Base-by-base conservation (phyloP, 1,140 invertebrate species). In the Chlorops oryzae region DNA sequence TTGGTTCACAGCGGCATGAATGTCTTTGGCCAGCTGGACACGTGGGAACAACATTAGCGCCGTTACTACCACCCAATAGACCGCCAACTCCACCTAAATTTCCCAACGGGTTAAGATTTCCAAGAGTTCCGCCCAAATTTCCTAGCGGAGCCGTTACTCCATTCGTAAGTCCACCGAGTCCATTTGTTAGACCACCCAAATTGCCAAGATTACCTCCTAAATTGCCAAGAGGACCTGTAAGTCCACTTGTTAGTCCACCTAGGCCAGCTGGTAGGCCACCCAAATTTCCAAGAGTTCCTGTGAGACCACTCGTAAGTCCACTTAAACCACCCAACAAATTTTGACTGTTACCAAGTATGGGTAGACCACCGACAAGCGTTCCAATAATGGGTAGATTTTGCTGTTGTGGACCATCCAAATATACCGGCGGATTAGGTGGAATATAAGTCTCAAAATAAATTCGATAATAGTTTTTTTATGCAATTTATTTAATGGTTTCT, bases 11-110 rank as follows among this genome's bases (percentile, higher is more conserved):
- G 51, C 64, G 64, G 17, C 64, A 67, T 15, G 25, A 57, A 0
- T 63, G 60, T 38, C 56, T 63, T 46, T 67, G 64, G 45, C 48
- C 53, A 1, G 64, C 15, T 1, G 62, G 55, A 24, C 63, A 65
- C 3, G 49, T 35, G 17, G 27, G 35, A 38, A 44, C 2, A 39
- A 35, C 13, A 35, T 13, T 5, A 27, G 20, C 9, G 50, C 23
- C 38, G 18, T 18, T 18, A 32, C 15, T 9, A 15, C 50, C 49
- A 18, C 58, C 58, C 28, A 32, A 32, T 0, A 59, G 59, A 10
- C 58, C 58, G 1, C 58, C 59, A 27, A 59, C 12, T 46, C 55
- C 17, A 20, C 50, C 50, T n/a, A 62, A n/a, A 13, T 44, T 21
- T 18, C 61, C 58, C 51, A 64, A 41, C 28, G 9, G n/a, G n/a